Evolutionary conservation across 2,888 invertebrate genomes (phyloP).

Genomic region (Eupithecia abbreviata): DNA sequence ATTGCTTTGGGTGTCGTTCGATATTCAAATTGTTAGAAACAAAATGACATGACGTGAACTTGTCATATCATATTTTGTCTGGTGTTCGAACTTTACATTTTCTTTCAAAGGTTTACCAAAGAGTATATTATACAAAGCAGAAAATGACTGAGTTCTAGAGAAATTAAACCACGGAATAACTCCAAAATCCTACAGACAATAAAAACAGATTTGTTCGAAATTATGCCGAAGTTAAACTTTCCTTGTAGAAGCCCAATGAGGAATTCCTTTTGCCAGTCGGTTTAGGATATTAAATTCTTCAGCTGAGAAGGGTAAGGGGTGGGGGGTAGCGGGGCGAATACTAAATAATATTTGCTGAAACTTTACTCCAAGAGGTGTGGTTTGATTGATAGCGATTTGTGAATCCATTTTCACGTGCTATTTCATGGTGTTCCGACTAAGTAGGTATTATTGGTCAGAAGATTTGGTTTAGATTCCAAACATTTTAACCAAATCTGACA

Average conservation of each 20-base stretch:
- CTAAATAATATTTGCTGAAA: slow-evolving; percentile 35
- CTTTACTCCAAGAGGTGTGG: not conserved
- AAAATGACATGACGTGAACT: not conserved
- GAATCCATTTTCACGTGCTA: not conserved
- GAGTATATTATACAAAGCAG: not conserved
- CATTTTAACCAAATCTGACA: too few relatives aligned
- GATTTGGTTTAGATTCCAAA: not conserved
- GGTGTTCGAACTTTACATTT: not conserved
- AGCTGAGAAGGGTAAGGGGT: slow-evolving; percentile 27
- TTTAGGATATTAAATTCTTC: slow-evolving; percentile 42
- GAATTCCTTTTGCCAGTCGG: slow-evolving; percentile 26
- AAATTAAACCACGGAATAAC: slow-evolving; percentile 3
- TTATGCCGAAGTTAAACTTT: slow-evolving; percentile 19
- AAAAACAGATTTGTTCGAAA: slow-evolving; percentile 8
- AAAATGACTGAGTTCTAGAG: not conserved
- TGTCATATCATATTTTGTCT: not conserved
- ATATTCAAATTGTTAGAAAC: not conserved
- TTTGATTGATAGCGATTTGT: not conserved
- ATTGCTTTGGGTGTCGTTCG: not conserved
- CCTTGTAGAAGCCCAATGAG: slow-evolving; percentile 16
- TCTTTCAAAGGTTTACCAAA: not conserved
- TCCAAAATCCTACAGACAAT: not conserved
- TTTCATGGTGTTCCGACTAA: too few relatives aligned
- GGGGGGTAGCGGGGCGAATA: slow-evolving; percentile 25
- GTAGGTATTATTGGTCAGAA: not conserved